phyloP scores from a whole-genome alignment of 2,888 invertebrate species.

The Deroplatys truncata region DNA sequence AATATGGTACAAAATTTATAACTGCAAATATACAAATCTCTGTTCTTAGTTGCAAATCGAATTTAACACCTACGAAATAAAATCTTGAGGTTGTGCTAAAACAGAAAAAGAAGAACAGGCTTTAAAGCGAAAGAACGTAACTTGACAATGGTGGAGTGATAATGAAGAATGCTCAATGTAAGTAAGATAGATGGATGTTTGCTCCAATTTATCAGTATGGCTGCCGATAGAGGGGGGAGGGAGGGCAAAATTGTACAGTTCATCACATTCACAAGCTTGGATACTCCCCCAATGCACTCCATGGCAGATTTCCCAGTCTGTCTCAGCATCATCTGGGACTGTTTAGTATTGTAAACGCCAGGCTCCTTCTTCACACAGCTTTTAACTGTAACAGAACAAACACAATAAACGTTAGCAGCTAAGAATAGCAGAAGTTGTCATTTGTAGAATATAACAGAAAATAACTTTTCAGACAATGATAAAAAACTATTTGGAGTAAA shows the following conservation, averaged over 20 bases:
- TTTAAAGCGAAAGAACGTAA: constrained; percentile 19
- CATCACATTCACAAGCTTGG: neutral
- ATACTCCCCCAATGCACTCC: neutral
- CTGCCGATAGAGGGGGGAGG: neutral
- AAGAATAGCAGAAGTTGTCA: no score
- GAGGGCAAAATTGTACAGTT: neutral
- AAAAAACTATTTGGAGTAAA: no score
- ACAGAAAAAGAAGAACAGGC: neutral
- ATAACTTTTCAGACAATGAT: no score
- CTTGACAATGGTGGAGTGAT: constrained; percentile 5
- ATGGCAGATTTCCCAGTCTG: neutral
- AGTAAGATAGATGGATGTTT: neutral
- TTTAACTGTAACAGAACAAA: neutral
- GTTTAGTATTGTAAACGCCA: neutral
- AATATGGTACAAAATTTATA: neutral
- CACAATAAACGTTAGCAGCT: neutral
- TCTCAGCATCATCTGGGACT: neutral
- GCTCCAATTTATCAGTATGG: neutral
- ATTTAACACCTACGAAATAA: neutral
- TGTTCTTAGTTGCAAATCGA: neutral
- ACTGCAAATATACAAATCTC: constrained; percentile 1
- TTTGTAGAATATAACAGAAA: no score
- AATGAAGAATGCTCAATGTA: neutral
- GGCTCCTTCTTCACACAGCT: neutral
- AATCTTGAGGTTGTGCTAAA: neutral